A percentile compares a stretch with the other conserved stretches of the same genome.
Conservation (phyloP, 2,797 vertebrate species). For the Poecilia wingei region DNA sequence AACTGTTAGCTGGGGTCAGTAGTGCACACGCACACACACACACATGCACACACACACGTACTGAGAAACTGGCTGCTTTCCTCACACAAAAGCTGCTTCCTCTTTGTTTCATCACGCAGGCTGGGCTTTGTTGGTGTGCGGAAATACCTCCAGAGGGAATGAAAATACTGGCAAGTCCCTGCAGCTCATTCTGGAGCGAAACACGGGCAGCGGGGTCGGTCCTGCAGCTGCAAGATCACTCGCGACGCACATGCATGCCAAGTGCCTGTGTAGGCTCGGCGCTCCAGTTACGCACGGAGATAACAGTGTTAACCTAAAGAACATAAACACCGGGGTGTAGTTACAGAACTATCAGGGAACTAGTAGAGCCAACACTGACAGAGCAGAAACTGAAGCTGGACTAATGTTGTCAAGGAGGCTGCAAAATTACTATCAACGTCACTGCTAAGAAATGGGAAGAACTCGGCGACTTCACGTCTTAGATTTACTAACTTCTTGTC, state of each 20-base stretch:
- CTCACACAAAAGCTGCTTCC: constrained; percentile 83
- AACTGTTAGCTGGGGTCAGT: constrained; percentile 71
- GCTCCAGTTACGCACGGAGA: constrained; percentile 74
- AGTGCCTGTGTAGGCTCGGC: constrained; percentile 63
- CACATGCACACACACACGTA: constrained; percentile 1
- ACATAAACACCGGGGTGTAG: constrained; percentile 76
- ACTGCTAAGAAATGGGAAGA: constrained; percentile 43
- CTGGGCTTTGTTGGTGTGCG: constrained; percentile 82
- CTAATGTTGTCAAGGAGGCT: constrained; percentile 49
- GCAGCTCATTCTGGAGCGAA: constrained; percentile 74
- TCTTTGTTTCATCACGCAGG: constrained; percentile 78
- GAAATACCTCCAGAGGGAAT: constrained; percentile 86
- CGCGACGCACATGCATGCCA: constrained; percentile 52
- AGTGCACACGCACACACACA: constrained; percentile 25
- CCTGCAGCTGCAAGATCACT: constrained; percentile 71
- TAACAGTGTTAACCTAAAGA: constrained; percentile 80
- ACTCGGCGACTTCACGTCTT: constrained; percentile 31
- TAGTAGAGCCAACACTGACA: constrained; percentile 39
- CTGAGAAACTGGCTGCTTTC: constrained; percentile 59
- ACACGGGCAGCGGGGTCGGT: constrained; percentile 35
- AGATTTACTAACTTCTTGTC: constrained; percentile 19
- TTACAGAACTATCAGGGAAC: constrained; percentile 61
- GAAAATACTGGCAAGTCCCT: constrained; percentile 86
- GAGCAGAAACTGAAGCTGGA: constrained; percentile 51
- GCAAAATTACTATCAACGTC: constrained; percentile 57